phyloP scores from a whole-genome alignment of 2,113 vertebrate genomes.

The Solea solea region DNA sequence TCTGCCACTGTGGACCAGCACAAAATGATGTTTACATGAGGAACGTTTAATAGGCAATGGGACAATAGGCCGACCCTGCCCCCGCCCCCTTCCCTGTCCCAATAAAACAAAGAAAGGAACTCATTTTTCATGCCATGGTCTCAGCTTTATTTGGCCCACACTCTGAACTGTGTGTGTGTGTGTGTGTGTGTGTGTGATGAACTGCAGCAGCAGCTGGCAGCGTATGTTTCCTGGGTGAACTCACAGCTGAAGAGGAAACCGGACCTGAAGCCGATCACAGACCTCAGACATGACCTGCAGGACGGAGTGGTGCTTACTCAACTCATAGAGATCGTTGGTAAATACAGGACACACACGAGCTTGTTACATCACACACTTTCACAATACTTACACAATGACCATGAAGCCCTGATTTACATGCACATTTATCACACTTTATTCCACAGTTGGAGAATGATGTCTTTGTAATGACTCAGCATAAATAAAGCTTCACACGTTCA shows the following conservation, averaged over 20 bases:
- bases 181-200: constrained; percentile 21
- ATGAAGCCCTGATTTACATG: not conserved
- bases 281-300: constrained; percentile 90
- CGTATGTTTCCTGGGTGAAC: constrained; percentile 97
- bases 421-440: not conserved
- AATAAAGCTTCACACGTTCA: too few species aligned
- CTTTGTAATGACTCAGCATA: too few species aligned
- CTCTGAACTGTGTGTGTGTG: constrained; percentile 27
- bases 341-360: constrained; percentile 55
- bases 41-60: not conserved
- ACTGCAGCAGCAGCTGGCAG: constrained; percentile 92
- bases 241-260: constrained; percentile 93
- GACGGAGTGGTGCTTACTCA: constrained; percentile 91
- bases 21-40: not conserved
- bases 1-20: not conserved
- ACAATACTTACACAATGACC: not conserved
- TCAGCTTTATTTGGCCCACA: constrained; percentile 26
- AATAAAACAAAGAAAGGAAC: constrained; percentile 62
- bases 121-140: constrained; percentile 32
- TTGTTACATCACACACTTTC: not conserved
- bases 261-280: constrained; percentile 83
- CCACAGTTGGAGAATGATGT: too few species aligned
- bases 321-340: constrained; percentile 97
- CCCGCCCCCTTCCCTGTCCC: constrained; percentile 13
- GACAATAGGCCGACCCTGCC: constrained; percentile 30